Evolutionary conservation across 1,140 invertebrate species (phyloP).

Genomic region (Neomicropteryx cornuta): DNA sequence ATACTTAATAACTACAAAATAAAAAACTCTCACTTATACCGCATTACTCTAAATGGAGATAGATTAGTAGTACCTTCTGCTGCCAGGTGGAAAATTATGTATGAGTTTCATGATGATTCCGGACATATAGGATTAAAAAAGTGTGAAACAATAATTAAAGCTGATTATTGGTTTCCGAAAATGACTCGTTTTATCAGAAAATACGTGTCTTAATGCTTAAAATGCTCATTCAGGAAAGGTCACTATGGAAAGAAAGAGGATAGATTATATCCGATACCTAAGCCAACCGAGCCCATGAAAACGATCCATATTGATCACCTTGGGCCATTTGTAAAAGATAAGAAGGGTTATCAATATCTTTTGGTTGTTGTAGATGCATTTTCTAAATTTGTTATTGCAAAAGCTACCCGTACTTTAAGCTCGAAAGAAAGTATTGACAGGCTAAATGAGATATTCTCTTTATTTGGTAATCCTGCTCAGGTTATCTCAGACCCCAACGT

Average conservation of each 20-base stretch:
- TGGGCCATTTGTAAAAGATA: constrained; percentile 19
- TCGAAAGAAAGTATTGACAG: neutral
- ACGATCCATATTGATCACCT: constrained; percentile 21
- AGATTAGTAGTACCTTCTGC: constrained; percentile 13
- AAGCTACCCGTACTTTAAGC: neutral
- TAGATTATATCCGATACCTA: constrained; percentile 15
- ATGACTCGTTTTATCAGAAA: constrained; percentile 14
- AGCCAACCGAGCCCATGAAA: constrained; percentile 16
- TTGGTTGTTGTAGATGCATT: constrained; percentile 24
- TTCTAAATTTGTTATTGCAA: constrained; percentile 17
- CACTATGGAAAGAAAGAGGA: constrained; percentile 14
- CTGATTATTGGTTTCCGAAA: constrained; percentile 13
- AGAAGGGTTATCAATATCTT: constrained; percentile 21
- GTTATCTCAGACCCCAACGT: constrained; percentile 6
- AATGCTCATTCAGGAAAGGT: constrained; percentile 18
- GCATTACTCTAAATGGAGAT: constrained; percentile 11
- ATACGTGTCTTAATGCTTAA: constrained; percentile 19
- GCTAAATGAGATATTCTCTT: constrained; percentile 3
- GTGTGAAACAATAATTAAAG: constrained; percentile 4
- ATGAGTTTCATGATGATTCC: constrained; percentile 8
- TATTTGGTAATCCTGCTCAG: constrained; percentile 3
- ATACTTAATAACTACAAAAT: constrained; percentile 12
- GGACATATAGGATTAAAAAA: constrained; percentile 6
- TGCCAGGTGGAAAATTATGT: constrained; percentile 11
- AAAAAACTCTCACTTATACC: constrained; percentile 7